Conservation (phyloP, 2,113 vertebrate genomes). For the Pluvianellus socialis region DNA sequence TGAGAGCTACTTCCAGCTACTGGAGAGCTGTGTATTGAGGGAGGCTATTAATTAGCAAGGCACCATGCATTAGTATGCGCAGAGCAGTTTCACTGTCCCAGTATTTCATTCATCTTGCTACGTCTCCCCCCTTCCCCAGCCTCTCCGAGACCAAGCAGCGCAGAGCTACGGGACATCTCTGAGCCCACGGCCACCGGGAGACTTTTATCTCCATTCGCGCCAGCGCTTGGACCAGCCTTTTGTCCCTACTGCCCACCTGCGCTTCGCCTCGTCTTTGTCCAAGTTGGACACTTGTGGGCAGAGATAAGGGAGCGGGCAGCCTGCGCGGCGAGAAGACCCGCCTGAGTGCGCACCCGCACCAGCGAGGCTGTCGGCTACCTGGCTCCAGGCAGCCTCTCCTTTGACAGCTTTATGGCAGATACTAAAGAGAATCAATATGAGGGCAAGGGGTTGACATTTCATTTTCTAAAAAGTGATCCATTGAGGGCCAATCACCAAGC, state of each 20-base stretch:
- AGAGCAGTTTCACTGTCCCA: not conserved
- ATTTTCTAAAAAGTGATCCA: slow-evolving; percentile 87
- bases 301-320: slow-evolving; percentile 18
- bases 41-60: slow-evolving; percentile 14
- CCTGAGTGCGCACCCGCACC: slow-evolving; percentile 3
- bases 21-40: not conserved
- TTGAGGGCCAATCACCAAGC: slow-evolving; percentile 77
- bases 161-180: not conserved
- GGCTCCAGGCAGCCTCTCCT: slow-evolving; percentile 71
- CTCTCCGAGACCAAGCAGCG: not conserved
- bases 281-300: not conserved
- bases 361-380: slow-evolving; percentile 68
- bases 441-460: slow-evolving; percentile 82
- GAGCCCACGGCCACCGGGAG: not conserved
- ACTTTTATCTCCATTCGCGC: not conserved
- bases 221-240: not conserved
- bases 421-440: slow-evolving; percentile 83
- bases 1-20: slow-evolving; percentile 15
- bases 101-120: not conserved
- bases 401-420: slow-evolving; percentile 80
- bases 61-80: not conserved
- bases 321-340: not conserved
- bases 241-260: not conserved
- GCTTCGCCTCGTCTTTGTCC: not conserved
- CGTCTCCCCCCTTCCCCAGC: not conserved